Base-by-base conservation (phyloP, 2,888 invertebrate species). In the Nephrocerus scutellatus region DNA sequence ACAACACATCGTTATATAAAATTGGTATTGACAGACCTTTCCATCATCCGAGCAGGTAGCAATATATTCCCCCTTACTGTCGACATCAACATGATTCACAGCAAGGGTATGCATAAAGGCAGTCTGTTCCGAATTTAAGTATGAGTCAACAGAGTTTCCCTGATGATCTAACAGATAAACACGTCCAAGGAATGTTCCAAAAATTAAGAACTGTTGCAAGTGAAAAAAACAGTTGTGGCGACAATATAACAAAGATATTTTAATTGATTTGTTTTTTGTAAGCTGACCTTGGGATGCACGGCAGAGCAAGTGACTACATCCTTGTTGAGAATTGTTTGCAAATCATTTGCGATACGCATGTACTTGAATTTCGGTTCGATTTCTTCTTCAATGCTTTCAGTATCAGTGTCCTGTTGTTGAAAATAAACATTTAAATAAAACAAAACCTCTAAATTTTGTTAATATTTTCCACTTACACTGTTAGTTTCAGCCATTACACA, bases 51-150 rank as follows among this genome's bases (percentile, higher is more conserved):
- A 89, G 63, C 92, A 92, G 32, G 88, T 87, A 1, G 90, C 92
- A 18, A 97, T 80, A 62, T 84, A 88, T 63, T 95, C 93, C n/a
- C 95, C 97, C 56, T 84, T 86, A 16, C 76, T 70, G 63, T 98
- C 97, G 46, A 98, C 88, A 29, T 91, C 90, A 50, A 98, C 89
- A 60, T 86, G 87, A 70, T 96, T 95, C 0, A 98, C 91, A 8
- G 92, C 85, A 2, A 92, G 85, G 2, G 86, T 78, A 58, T 96
- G 95, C 0, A 55, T 53, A 53, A 79, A 79, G 25, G 86, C 70
- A 53, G 81, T 82, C 55, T 56, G 52, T 4, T 49, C 44, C 26
- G 69, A 68, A 47, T 68, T 72, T 4, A 74, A 65, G 43, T 64
- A 56, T 45, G 76, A 72, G 1, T 73, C 72, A 13, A 79, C 76